These are phyloP conservation scores for Amblyopsis hoosieri DNA, from an alignment of 2,797 vertebrate species.

Conservation along the genomic window DNA sequence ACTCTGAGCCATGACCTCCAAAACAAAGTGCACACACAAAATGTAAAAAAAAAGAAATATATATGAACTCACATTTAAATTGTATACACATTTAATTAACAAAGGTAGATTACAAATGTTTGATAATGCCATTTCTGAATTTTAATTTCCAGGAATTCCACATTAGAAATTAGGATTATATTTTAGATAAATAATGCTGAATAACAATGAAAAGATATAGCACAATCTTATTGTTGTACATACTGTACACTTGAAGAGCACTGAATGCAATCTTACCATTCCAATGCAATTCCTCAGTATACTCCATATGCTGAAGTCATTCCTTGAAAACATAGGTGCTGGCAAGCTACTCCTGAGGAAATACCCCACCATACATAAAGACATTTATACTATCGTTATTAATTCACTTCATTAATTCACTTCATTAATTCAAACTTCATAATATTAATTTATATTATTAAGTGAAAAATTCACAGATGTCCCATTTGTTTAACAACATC, in stretches of 20 bases:
- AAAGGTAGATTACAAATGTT: no score
- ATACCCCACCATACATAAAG: slow-evolving; percentile 16
- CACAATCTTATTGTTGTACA: no score
- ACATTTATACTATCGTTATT: no score
- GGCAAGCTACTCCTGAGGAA: slow-evolving; percentile 88
- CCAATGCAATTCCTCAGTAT: slow-evolving; percentile 98
- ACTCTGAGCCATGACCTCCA: background rate
- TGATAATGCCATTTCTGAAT: no score
- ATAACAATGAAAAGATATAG: no score
- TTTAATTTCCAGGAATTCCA: no score
- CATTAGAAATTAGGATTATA: no score
- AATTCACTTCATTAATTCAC: no score
- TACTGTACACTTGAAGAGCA: background rate
- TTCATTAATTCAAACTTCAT: no score
- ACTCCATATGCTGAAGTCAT: slow-evolving; percentile 98
- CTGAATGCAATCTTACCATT: slow-evolving; percentile 84
- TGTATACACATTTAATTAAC: no score
- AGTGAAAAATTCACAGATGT: background rate
- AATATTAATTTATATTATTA: no score
- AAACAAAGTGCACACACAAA: background rate
- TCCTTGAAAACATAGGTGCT: slow-evolving; percentile 96
- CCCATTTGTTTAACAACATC: slow-evolving; percentile 27
- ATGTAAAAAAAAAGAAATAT: background rate
- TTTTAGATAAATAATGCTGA: no score
- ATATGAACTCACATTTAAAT: background rate